Conservation (phyloP, 2,113 vertebrate species). For the Melospiza melodia region DNA sequence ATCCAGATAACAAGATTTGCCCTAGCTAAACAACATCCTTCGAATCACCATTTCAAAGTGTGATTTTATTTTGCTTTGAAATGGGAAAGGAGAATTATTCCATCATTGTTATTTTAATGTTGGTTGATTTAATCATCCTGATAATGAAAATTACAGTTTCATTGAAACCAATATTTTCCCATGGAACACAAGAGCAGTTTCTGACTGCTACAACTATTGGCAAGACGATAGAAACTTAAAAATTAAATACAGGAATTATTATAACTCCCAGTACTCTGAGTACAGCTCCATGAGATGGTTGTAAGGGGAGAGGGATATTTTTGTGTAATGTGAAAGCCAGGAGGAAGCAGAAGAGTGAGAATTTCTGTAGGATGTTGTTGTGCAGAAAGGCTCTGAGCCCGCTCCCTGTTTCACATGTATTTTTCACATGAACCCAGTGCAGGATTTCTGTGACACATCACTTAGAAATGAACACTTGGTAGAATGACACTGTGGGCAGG, state of each 20-base stretch:
- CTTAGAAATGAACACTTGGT: slow-evolving; percentile 3
- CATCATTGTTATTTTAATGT: slow-evolving; percentile 4
- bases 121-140: slow-evolving; percentile 10
- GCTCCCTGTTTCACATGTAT: not conserved
- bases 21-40: not conserved
- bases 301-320: not conserved
- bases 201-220: not conserved
- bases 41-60: slow-evolving; percentile 42
- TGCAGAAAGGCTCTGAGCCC: not conserved
- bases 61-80: slow-evolving; percentile 14
- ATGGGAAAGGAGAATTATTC: not conserved
- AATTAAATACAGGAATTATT: not conserved
- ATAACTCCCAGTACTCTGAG: not conserved
- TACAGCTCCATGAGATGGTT: not conserved
- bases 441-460: slow-evolving; percentile 39
- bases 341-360: slow-evolving; percentile 42
- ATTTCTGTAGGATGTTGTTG: slow-evolving; percentile 30
- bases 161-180: not conserved
- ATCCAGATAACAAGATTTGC: not conserved
- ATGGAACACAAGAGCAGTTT: not conserved
- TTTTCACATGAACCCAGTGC: slow-evolving; percentile 6
- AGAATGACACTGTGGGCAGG: slow-evolving; percentile 42
- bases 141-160: slow-evolving; percentile 20
- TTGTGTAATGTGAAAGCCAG: not conserved
- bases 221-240: not conserved